Evolutionary conservation across 2,888 invertebrate species (phyloP).

Genomic region (Cyclophora albipunctata): DNA sequence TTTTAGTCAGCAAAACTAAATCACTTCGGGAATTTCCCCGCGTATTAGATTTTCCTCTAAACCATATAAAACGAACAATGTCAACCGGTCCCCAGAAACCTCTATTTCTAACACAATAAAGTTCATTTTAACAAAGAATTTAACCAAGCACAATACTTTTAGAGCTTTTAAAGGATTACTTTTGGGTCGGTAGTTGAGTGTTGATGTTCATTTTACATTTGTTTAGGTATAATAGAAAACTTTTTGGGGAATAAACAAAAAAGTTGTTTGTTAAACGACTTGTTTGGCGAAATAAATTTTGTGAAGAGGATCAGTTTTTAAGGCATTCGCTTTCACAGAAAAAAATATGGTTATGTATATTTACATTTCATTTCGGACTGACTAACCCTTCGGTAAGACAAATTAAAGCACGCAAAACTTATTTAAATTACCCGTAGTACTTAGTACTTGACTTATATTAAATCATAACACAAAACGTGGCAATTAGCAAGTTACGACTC

Average conservation of each 20-base stretch:
- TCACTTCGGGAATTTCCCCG: too few species aligned
- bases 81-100: too few species aligned
- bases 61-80: too few species aligned
- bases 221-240: background rate
- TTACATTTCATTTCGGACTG: background rate
- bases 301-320: background rate
- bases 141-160: constrained; percentile 1
- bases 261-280: background rate
- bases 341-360: background rate
- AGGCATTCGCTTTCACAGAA: background rate
- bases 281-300: background rate
- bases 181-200: constrained; percentile 12
- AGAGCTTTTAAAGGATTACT: constrained; percentile 12
- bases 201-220: constrained; percentile 13
- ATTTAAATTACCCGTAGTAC: background rate
- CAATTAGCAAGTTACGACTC: background rate
- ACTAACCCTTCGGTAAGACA: background rate
- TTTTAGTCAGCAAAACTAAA: too few species aligned
- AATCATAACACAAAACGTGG: too few species aligned
- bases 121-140: background rate
- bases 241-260: background rate
- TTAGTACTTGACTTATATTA: too few species aligned
- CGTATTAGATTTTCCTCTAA: too few species aligned
- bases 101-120: too few species aligned
- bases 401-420: background rate